Evolutionary conservation across 2,888 invertebrate genomes (phyloP).

Genomic region (Diaperis boleti): DNA sequence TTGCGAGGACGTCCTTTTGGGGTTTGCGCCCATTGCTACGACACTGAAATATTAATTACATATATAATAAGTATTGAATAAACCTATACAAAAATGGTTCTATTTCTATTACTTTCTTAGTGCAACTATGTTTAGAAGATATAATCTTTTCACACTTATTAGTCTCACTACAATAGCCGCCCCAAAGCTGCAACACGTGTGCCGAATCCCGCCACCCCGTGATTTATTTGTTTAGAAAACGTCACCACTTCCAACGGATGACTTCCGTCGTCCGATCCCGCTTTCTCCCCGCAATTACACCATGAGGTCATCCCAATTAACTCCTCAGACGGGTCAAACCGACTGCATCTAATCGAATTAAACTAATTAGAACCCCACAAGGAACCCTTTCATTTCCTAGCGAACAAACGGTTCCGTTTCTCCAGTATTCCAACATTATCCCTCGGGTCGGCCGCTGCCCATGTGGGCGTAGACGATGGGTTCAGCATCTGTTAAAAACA

Average conservation of each 20-base stretch:
- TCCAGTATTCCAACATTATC: no score
- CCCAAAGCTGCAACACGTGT: not conserved
- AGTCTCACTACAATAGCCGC: not conserved
- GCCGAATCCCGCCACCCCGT: conserved; percentile 2
- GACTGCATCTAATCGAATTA: conserved; percentile 20
- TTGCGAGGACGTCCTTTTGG: no score
- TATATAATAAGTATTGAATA: no score
- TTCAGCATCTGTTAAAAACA: conserved; percentile 54
- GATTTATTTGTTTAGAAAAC: conserved; percentile 28
- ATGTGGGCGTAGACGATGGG: conserved; percentile 47
- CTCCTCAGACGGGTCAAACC: conserved; percentile 17
- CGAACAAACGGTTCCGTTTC: not conserved
- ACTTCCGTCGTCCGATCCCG: conserved; percentile 28
- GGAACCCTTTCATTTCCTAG: conserved; percentile 10
- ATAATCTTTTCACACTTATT: no score
- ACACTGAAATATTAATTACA: no score
- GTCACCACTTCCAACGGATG: conserved; percentile 23
- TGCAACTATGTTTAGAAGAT: no score
- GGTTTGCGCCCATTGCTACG: no score
- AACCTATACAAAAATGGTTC: no score
- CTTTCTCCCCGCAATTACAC: conserved; percentile 2
- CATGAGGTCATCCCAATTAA: conserved; percentile 27
- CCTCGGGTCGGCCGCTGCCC: no score
- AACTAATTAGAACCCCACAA: conserved; percentile 17
- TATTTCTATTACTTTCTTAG: no score